Conservation (phyloP, 2,797 vertebrate genomes). For the Cirrhinus molitorella region DNA sequence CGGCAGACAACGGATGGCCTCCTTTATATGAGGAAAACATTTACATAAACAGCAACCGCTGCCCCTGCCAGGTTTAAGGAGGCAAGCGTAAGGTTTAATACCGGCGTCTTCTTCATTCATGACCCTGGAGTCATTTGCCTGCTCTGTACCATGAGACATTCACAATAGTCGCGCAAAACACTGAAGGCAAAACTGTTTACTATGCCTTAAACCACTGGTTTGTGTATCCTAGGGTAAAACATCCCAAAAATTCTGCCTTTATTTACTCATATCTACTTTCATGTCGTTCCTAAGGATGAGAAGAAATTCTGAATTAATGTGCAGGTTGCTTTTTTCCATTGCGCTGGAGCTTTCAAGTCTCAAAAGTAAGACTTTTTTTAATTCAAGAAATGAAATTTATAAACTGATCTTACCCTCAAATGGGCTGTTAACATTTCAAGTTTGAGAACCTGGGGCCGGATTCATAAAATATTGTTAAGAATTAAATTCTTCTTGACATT, state of each 20-base stretch:
- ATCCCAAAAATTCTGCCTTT: not conserved
- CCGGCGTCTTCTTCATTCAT: constrained; percentile 22
- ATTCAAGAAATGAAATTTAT: not conserved
- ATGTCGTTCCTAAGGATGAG: not conserved
- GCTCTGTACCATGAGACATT: not conserved
- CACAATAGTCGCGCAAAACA: not conserved
- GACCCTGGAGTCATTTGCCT: constrained; percentile 23
- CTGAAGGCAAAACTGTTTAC: constrained; percentile 23
- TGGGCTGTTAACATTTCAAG: not conserved
- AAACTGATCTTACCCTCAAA: not conserved
- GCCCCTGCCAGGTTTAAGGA: constrained; percentile 27
- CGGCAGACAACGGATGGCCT: constrained; percentile 53
- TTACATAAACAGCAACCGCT: constrained; percentile 33
- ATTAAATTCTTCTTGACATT: not conserved
- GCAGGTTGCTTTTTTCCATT: not conserved
- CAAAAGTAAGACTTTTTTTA: not conserved
- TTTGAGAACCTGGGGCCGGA: not conserved
- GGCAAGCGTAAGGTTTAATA: not conserved
- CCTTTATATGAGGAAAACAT: constrained; percentile 44
- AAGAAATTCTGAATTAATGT: not conserved
- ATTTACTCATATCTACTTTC: not conserved
- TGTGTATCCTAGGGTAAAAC: not conserved
- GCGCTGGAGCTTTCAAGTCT: not conserved
- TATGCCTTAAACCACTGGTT: constrained; percentile 1
- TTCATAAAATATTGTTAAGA: not conserved